Conservation (phyloP, 2,888 invertebrate species). For the Agrotis exclamationis region DNA sequence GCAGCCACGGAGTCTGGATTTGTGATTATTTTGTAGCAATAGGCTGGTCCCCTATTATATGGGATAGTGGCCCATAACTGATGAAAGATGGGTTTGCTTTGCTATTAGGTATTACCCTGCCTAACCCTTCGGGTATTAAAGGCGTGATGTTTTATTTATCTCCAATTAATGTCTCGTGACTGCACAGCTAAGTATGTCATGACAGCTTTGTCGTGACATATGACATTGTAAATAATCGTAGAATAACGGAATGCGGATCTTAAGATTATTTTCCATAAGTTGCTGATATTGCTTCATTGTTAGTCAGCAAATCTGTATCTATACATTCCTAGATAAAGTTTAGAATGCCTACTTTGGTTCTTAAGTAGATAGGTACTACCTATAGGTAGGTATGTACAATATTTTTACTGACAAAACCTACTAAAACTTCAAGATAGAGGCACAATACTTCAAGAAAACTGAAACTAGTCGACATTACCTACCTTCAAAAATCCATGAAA, state of each 20-base stretch:
- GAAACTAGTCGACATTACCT: not conserved
- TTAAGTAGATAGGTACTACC: not conserved
- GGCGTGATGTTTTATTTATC: conserved; percentile 28
- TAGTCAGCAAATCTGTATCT: not conserved
- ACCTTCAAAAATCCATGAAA: not conserved
- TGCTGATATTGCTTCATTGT: conserved; percentile 1
- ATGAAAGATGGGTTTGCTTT: too few relatives aligned
- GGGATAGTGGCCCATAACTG: too few relatives aligned
- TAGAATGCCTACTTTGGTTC: not conserved
- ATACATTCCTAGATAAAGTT: not conserved
- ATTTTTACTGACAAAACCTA: not conserved
- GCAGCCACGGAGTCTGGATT: too few relatives aligned
- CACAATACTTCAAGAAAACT: too few relatives aligned
- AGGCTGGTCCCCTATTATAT: too few relatives aligned
- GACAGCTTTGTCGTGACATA: conserved; percentile 23
- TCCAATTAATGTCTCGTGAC: conserved; percentile 42
- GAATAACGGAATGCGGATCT: conserved; percentile 46
- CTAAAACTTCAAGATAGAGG: not conserved
- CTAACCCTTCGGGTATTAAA: too few relatives aligned
- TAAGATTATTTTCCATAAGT: not conserved
- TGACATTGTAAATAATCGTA: conserved; percentile 11
- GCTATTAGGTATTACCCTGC: too few relatives aligned
- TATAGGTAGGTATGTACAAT: not conserved
- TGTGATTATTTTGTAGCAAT: too few relatives aligned
- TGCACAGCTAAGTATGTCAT: conserved; percentile 26